Percentiles rank a stretch among this genome's conserved stretches.
Evolutionary conservation across 2,113 vertebrate genomes (phyloP).

Genomic region (Larimichthys polyactis): DNA sequence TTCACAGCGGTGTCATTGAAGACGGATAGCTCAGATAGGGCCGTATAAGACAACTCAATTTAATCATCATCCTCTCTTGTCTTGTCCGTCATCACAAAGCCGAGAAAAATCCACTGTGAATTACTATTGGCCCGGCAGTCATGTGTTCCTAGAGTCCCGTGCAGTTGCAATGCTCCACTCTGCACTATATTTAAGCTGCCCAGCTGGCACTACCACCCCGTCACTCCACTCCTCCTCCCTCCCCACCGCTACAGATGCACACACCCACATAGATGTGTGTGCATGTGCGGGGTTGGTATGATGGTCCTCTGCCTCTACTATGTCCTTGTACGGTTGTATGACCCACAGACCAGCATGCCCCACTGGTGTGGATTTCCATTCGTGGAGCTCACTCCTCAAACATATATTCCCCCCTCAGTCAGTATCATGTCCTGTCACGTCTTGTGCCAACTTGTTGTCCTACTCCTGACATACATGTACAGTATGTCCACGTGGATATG

Average conservation of each 20-base stretch:
- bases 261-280: slow-evolving; percentile 65
- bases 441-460: slow-evolving; percentile 15
- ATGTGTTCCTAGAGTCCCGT: slow-evolving; percentile 75
- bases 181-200: slow-evolving; percentile 78
- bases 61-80: slow-evolving; percentile 52
- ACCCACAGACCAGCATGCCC: slow-evolving; percentile 72
- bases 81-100: slow-evolving; percentile 65
- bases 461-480: slow-evolving; percentile 27
- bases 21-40: slow-evolving; percentile 9
- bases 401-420: slow-evolving; percentile 56
- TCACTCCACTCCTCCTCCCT: background rate
- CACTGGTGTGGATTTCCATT: slow-evolving; percentile 71
- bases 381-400: slow-evolving; percentile 64
- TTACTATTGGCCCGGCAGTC: slow-evolving; percentile 56
- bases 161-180: slow-evolving; percentile 70
- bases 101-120: slow-evolving; percentile 63
- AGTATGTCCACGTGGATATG: slow-evolving; percentile 37
- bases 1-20: slow-evolving; percentile 1
- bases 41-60: slow-evolving; percentile 31
- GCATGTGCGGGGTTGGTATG: slow-evolving; percentile 58
- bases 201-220: slow-evolving; percentile 70
- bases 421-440: slow-evolving; percentile 50
- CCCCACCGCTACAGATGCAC: slow-evolving; percentile 51
- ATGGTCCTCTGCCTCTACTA: slow-evolving; percentile 65
- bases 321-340: slow-evolving; percentile 82